Evolutionary conservation across 2,113 vertebrate species (phyloP).

Genomic region (Varanus komodoensis): DNA sequence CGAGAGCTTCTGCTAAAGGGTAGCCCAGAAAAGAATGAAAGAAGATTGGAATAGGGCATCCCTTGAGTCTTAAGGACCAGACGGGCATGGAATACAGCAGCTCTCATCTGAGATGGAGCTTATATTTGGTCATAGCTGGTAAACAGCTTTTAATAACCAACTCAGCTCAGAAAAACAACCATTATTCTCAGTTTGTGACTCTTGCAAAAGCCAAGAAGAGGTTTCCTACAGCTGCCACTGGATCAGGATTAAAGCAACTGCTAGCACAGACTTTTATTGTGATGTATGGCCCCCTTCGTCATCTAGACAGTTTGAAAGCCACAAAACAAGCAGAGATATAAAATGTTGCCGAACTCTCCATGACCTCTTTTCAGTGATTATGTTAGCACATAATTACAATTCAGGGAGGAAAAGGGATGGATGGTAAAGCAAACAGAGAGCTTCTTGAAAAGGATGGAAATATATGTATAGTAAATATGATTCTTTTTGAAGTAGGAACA

Average conservation of each 20-base stretch:
- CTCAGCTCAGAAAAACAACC: neutral
- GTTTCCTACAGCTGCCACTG: neutral
- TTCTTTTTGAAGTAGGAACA: neutral
- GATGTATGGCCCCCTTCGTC: neutral
- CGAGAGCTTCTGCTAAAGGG: no score
- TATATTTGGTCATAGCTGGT: neutral
- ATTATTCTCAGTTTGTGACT: neutral
- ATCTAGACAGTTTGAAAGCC: constrained; percentile 32
- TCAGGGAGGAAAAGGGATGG: constrained; percentile 43
- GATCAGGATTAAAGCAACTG: neutral
- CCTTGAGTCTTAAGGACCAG: neutral
- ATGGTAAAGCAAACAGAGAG: constrained; percentile 37
- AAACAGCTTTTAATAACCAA: neutral
- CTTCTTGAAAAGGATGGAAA: constrained; percentile 26
- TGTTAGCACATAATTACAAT: constrained; percentile 11
- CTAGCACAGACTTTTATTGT: neutral
- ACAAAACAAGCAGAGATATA: constrained; percentile 54
- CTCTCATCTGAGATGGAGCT: neutral
- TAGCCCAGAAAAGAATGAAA: no score
- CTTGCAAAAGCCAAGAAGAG: neutral
- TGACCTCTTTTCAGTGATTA: constrained; percentile 36
- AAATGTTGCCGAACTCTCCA: constrained; percentile 49
- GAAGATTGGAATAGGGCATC: neutral
- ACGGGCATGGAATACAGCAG: neutral
- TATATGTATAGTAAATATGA: neutral